A percentile compares a stretch with the other conserved stretches of the same genome.
Conservation (phyloP, 2,113 vertebrate species). For the Chrysemys picta region DNA sequence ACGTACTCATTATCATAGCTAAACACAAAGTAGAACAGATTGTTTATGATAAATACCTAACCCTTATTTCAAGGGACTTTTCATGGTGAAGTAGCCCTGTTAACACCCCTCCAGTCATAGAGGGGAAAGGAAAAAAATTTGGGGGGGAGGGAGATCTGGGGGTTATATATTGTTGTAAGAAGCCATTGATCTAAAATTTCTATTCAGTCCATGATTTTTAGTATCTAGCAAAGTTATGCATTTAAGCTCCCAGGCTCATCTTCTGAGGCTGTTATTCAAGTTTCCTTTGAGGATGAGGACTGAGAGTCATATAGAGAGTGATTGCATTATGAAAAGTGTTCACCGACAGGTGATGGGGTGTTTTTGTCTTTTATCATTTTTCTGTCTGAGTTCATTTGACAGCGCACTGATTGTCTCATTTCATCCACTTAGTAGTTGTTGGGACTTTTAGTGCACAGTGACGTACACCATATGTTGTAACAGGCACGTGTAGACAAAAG, state of each 20-base stretch:
- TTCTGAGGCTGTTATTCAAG: background rate
- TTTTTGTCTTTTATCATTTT: background rate
- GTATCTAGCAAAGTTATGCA: background rate
- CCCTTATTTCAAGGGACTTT: background rate
- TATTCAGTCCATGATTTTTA: background rate
- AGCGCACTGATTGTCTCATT: background rate
- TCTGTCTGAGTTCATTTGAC: background rate
- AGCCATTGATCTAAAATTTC: background rate
- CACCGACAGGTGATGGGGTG: background rate
- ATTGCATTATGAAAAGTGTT: background rate
- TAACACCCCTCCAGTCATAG: background rate
- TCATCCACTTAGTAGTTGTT: background rate
- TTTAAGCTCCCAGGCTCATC: background rate
- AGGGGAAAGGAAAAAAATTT: background rate
- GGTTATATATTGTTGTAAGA: background rate
- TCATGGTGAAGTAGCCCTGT: background rate
- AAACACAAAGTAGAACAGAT: background rate
- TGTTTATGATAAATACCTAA: background rate
- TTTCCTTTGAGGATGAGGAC: background rate
- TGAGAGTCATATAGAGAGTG: background rate
- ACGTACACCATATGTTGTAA: background rate
- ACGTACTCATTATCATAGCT: background rate
- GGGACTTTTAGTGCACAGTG: background rate
- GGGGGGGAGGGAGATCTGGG: background rate
- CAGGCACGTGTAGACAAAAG: background rate